Percentiles rank a stretch among this genome's conserved stretches.
These are phyloP conservation scores for Cottus gobio DNA, from an alignment of 2,113 vertebrate genomes.

Conservation along the genomic window DNA sequence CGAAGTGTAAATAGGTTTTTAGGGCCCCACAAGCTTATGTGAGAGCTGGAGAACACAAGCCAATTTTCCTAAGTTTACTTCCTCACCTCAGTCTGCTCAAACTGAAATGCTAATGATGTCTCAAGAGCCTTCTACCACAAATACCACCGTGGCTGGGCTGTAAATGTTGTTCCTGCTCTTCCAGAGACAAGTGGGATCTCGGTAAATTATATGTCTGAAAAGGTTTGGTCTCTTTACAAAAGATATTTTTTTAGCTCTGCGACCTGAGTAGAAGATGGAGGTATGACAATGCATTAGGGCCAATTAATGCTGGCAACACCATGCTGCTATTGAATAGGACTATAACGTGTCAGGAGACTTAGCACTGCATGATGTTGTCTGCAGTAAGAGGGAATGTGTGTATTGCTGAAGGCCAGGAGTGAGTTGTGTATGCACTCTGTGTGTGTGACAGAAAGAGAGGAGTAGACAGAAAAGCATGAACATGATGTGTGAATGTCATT, in stretches of 20 bases:
- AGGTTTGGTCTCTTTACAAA: neutral
- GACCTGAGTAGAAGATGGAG: neutral
- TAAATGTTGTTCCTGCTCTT: constrained; percentile 15
- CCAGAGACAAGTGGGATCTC: constrained; percentile 7
- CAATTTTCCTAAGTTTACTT: constrained; percentile 31
- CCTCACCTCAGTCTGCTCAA: constrained; percentile 12
- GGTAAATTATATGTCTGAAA: constrained; percentile 21
- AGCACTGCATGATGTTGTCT: constrained; percentile 1
- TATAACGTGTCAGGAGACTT: constrained; percentile 3
- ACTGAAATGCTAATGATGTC: constrained; percentile 46
- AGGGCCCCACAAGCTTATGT: neutral
- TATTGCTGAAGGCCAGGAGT: neutral
- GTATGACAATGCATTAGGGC: constrained; percentile 16
- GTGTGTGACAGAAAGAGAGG: neutral
- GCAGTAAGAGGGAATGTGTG: constrained; percentile 4
- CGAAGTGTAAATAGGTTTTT: constrained; percentile 9
- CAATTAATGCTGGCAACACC: constrained; percentile 21
- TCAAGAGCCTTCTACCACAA: constrained; percentile 30
- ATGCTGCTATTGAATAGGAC: neutral
- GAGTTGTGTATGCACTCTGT: neutral
- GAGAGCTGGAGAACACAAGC: constrained; percentile 11
- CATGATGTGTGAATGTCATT: neutral
- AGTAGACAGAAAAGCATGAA: too few relatives aligned
- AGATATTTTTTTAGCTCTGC: neutral
- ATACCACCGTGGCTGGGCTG: neutral